Base-by-base conservation (phyloP, 2,113 vertebrate genomes). In the Misgurnus anguillicaudatus region DNA sequence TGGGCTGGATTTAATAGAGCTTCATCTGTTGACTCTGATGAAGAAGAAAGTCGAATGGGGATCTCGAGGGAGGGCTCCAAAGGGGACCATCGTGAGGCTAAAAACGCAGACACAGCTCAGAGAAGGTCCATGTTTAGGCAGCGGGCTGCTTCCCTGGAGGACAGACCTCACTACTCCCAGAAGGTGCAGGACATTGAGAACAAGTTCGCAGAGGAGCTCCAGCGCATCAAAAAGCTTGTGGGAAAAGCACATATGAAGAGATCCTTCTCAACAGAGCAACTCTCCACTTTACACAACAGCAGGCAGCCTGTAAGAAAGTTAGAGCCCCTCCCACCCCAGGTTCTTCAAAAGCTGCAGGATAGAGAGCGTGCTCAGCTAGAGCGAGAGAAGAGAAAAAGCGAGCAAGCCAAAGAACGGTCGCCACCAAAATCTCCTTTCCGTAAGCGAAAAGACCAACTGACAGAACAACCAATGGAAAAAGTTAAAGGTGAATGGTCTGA, bases 181-280 rank as follows among this genome's bases (percentile, higher is more conserved):
- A 94, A 95, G 0, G 92, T 97, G 70, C 93, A 95, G 0, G 95
- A 97, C 83, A 94, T 99, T 1, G 97, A 98, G 91, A 93, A 95
- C 87, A 97, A 96, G 86, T 98, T 99, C 82, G 95, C 95, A 0
- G 95, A 96, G 86, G 98, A 99, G 87, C 92, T 99, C 65, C 95
- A 94, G 63, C 95, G 97, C 62, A 96, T 99, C 81, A 98, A 98
- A 75, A 92, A 93, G 83, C 95, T 97, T 0, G 93, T 97, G 4
- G 92, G 93, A 2, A 94, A 93, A 81, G 91, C 92, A 73, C 91
- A 94, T 84, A 65, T 94, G 85, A 92, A 92, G 83, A 94, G 93
- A 81, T 93, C 92, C 0, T 94, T 94, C 84, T 94, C 93, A 66
- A 94, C 93, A 1, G 93, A 94, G 85, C 96, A 87, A 88, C 92